Percentiles rank a stretch among this genome's conserved stretches.
These are phyloP conservation scores for Trachymyrmex cornetzi DNA, from an alignment of 1,140 invertebrate species.

Conservation along the genomic window DNA sequence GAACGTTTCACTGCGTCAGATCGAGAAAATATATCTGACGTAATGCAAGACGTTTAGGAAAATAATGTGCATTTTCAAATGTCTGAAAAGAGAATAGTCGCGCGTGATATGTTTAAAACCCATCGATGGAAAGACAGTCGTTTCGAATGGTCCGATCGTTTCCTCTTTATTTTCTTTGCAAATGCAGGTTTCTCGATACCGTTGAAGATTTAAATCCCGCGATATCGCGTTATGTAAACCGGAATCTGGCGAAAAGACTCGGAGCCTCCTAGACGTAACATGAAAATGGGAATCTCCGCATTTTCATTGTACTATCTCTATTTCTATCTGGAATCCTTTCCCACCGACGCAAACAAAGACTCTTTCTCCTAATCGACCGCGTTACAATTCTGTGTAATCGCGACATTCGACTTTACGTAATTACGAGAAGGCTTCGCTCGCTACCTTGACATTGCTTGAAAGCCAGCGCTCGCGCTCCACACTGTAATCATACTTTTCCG, in stretches of 20 bases:
- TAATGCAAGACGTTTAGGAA: not conserved
- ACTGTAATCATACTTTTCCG: conserved; percentile 1
- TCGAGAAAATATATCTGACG: conserved; percentile 17
- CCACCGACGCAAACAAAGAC: not conserved
- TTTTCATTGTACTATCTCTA: not conserved
- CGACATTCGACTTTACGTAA: conserved; percentile 23
- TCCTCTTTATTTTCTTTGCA: not conserved
- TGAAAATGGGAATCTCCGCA: not conserved
- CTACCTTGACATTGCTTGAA: conserved; percentile 57
- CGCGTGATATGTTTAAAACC: not conserved
- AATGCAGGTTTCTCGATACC: not conserved
- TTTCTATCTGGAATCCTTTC: not conserved
- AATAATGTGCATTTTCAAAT: not conserved
- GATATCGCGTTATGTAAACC: not conserved
- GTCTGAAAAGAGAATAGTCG: not conserved
- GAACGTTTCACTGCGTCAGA: conserved; percentile 60
- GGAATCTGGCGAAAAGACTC: conserved; percentile 6
- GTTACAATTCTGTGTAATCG: conserved; percentile 7
- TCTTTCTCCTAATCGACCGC: not conserved
- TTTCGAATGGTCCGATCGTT: not conserved
- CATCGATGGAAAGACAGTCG: not conserved
- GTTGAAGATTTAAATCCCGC: conserved; percentile 26
- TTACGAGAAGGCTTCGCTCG: conserved; percentile 25
- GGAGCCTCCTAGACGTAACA: not conserved
- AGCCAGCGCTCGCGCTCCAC: conserved; percentile 7